Evolutionary conservation across 2,113 vertebrate species (phyloP).

Genomic region (Cebidichthys violaceus): DNA sequence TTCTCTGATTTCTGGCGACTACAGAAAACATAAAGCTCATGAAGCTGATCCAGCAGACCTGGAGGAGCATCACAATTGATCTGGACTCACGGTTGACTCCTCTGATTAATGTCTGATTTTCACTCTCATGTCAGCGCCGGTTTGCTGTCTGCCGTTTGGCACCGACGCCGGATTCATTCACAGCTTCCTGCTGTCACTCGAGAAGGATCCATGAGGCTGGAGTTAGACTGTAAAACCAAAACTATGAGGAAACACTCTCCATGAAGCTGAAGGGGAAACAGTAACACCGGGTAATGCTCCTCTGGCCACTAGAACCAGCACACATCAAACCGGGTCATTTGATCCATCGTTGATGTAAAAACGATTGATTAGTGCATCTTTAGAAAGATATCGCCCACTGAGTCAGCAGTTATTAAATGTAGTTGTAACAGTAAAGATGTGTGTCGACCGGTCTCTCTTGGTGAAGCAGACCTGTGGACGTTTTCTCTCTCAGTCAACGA

Average conservation of each 20-base stretch:
- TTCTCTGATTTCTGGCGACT: neutral
- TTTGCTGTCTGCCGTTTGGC: neutral
- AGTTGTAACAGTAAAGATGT: neutral
- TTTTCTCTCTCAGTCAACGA: neutral
- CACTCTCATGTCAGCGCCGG: neutral
- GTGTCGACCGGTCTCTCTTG: no score
- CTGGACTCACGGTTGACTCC: neutral
- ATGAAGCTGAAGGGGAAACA: neutral
- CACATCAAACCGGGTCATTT: neutral
- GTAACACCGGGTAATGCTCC: neutral
- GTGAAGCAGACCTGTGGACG: neutral
- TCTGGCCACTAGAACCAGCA: neutral
- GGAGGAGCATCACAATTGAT: neutral
- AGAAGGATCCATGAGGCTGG: neutral
- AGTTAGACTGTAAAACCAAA: neutral
- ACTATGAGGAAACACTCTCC: neutral
- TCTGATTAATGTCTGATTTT: neutral
- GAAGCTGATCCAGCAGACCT: neutral
- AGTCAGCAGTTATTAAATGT: no score
- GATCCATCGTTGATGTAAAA: neutral
- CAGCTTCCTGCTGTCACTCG: neutral
- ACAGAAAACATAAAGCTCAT: neutral
- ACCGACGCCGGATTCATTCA: neutral
- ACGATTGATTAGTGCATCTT: neutral
- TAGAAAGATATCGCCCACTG: neutral